phyloP scores from a whole-genome alignment of 2,113 vertebrate genomes.

The Eudyptes chrysolophus region DNA sequence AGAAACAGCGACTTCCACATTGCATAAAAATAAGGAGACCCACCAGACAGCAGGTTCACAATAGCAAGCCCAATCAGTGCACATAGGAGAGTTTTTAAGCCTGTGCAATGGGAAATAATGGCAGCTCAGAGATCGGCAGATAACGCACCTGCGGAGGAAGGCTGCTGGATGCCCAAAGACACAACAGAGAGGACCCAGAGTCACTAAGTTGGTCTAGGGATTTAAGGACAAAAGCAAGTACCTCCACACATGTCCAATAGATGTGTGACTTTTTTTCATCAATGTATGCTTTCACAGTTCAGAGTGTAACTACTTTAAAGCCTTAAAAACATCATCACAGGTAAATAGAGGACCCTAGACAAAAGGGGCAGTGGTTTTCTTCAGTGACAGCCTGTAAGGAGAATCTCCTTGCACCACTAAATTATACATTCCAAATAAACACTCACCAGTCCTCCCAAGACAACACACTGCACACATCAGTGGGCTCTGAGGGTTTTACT shows the following conservation, averaged over 20 bases:
- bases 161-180: neutral
- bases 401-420: neutral
- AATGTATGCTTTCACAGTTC: neutral
- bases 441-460: neutral
- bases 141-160: neutral
- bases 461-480: neutral
- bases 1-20: neutral
- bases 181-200: neutral
- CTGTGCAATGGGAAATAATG: fast-evolving
- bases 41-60: neutral
- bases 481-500: neutral
- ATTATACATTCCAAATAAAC: neutral
- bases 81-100: fast-evolving
- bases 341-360: neutral
- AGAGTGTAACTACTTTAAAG: neutral
- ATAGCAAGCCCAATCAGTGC: fast-evolving
- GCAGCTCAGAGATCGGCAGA: neutral
- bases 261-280: neutral
- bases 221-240: neutral
- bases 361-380: neutral
- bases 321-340: neutral
- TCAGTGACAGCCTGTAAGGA: too few species aligned
- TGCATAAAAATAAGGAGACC: neutral
- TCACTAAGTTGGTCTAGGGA: neutral
- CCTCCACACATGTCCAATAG: neutral